phyloP scores from a whole-genome alignment of 2,113 vertebrate genomes.

The Cavia aperea region DNA sequence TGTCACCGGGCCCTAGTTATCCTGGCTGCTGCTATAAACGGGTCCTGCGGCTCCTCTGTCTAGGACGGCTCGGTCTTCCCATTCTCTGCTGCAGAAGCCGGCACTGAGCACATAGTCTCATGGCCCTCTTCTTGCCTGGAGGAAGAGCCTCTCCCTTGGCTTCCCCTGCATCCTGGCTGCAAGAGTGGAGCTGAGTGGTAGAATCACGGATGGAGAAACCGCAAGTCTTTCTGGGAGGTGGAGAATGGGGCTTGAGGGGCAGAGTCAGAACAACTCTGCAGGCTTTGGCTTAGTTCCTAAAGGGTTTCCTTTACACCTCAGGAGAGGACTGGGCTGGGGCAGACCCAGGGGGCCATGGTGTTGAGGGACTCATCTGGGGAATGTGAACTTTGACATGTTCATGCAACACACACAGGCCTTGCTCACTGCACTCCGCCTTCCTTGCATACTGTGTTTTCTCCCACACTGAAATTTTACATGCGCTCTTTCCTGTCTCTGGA shows the following conservation, averaged over 20 bases:
- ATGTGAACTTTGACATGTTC: neutral
- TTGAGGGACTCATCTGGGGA: neutral
- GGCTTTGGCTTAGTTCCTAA: neutral
- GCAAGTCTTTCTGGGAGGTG: neutral
- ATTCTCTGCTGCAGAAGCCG: neutral
- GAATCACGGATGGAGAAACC: neutral
- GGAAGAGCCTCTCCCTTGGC: neutral
- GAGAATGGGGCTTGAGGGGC: neutral
- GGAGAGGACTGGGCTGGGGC: neutral
- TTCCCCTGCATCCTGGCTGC: neutral
- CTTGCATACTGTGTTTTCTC: fast-evolving
- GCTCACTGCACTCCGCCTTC: neutral
- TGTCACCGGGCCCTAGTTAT: neutral
- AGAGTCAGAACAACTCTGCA: neutral
- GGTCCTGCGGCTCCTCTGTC: neutral
- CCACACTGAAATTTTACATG: neutral
- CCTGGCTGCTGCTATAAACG: neutral
- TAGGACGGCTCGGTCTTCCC: neutral
- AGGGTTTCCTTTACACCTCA: neutral
- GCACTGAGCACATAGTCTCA: neutral
- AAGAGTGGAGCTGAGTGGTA: neutral
- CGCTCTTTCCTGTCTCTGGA: neutral
- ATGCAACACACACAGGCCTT: fast-evolving
- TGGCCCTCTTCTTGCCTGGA: neutral
- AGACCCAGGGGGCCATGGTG: neutral